Evolutionary conservation across 2,797 vertebrate genomes (phyloP).

Genomic region (Gobionotothen gibberifrons): DNA sequence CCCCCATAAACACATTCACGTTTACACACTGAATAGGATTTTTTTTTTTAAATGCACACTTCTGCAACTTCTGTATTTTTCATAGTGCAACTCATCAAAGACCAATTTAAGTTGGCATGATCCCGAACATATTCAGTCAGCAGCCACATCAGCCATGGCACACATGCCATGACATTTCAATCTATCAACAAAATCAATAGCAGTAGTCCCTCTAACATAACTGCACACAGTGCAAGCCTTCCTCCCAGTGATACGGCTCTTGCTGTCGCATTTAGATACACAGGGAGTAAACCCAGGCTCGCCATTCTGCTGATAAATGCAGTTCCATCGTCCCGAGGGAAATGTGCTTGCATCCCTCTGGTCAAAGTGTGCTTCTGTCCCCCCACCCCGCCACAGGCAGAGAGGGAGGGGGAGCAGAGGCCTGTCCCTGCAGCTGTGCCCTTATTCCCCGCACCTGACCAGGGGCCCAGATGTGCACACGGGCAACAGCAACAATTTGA

Average conservation of each 20-base stretch:
- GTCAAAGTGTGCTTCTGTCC: slow-evolving; percentile 69
- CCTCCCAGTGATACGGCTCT: slow-evolving; percentile 49
- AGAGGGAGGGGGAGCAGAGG: slow-evolving; percentile 43
- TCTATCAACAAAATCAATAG: slow-evolving; percentile 78
- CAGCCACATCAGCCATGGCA: slow-evolving; percentile 59
- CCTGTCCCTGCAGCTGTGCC: slow-evolving; percentile 80
- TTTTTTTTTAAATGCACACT: background rate
- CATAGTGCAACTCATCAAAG: slow-evolving; percentile 17
- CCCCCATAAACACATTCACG: slow-evolving; percentile 41
- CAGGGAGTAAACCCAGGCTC: slow-evolving; percentile 59
- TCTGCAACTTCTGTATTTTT: slow-evolving; percentile 44
- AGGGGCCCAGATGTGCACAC: slow-evolving; percentile 80
- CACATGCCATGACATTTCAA: slow-evolving; percentile 74
- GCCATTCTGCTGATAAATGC: slow-evolving; percentile 81
- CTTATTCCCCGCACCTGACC: slow-evolving; percentile 83
- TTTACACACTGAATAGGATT: slow-evolving; percentile 22
- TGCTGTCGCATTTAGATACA: slow-evolving; percentile 71
- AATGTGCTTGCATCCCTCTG: slow-evolving; percentile 75
- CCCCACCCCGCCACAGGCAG: slow-evolving; percentile 57
- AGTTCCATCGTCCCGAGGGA: slow-evolving; percentile 72
- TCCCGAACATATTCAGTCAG: slow-evolving; percentile 35
- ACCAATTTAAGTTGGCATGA: slow-evolving; percentile 57
- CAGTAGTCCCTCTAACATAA: slow-evolving; percentile 60
- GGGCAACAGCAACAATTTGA: slow-evolving; percentile 79
- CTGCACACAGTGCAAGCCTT: slow-evolving; percentile 53